Evolutionary conservation across 1,140 invertebrate genomes (phyloP).

Genomic region (Aplysia californica): DNA sequence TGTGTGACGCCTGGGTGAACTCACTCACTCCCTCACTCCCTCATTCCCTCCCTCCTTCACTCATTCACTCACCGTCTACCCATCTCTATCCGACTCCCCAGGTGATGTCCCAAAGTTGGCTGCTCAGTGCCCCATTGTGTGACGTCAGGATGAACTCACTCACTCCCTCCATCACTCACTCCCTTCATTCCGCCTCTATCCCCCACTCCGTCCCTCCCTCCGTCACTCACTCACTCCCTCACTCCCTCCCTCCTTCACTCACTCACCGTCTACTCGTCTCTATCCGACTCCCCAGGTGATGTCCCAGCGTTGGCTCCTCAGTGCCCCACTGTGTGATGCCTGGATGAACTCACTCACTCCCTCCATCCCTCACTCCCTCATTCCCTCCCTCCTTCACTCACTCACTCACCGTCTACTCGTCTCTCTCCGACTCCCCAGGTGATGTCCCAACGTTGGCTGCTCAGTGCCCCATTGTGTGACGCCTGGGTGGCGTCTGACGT

Average conservation of each 20-base stretch:
- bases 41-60: constrained; percentile 6
- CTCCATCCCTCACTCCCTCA: constrained; percentile 10
- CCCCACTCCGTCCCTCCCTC: constrained; percentile 25
- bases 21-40: not conserved
- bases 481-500: constrained; percentile 99
- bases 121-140: not conserved
- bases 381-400: constrained; percentile 1
- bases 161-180: not conserved
- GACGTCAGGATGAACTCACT: not conserved
- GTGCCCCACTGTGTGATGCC: constrained; percentile 93
- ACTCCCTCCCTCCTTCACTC: constrained; percentile 14
- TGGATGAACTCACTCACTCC: constrained; percentile 80
- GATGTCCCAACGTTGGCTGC: constrained; percentile 52
- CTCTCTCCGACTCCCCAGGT: constrained; percentile 42
- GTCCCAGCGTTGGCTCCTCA: constrained; percentile 71
- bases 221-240: not conserved
- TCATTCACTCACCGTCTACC: constrained; percentile 16
- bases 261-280: constrained; percentile 19
- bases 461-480: constrained; percentile 93
- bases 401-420: not conserved
- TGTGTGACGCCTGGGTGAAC: constrained; percentile 98
- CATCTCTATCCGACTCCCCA: no score
- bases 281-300: constrained; percentile 11
- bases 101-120: no score
- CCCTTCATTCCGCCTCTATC: not conserved